Evolutionary conservation across 2,797 vertebrate species (phyloP).

Genomic region (Crocodylus rhombifer): DNA sequence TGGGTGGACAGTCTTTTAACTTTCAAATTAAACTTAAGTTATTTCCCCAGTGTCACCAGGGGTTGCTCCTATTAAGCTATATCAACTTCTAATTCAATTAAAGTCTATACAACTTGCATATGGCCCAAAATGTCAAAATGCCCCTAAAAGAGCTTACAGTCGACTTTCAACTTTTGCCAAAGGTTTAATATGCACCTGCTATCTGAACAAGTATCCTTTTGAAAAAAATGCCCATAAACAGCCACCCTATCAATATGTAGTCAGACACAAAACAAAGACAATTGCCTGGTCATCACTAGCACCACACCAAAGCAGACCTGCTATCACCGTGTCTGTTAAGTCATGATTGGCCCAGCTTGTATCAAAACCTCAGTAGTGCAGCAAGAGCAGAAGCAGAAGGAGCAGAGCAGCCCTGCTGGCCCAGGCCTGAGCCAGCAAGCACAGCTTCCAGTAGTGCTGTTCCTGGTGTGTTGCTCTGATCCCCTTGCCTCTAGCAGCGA

Average conservation of each 20-base stretch:
- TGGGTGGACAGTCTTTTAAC: too few relatives aligned
- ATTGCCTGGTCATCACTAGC: not conserved
- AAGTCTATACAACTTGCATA: not conserved
- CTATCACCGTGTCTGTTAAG: too few relatives aligned
- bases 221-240: accelerated
- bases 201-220: not conserved
- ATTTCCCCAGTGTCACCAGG: not conserved
- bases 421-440: too few relatives aligned
- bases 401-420: too few relatives aligned
- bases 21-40: not conserved
- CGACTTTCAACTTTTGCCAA: accelerated
- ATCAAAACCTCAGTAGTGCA: not conserved
- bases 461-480: too few relatives aligned
- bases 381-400: too few relatives aligned
- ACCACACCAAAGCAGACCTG: not conserved
- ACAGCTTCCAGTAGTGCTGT: too few relatives aligned
- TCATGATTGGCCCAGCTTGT: not conserved
- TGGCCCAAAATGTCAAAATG: accelerated
- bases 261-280: not conserved
- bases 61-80: not conserved
- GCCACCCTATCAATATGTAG: not conserved
- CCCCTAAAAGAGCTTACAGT: not conserved
- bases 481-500: too few relatives aligned
- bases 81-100: too few relatives aligned
- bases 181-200: accelerated